These are phyloP conservation scores for Gadopsis bispinosus DNA, from an alignment of 2,797 vertebrate species.

Conservation along the genomic window DNA sequence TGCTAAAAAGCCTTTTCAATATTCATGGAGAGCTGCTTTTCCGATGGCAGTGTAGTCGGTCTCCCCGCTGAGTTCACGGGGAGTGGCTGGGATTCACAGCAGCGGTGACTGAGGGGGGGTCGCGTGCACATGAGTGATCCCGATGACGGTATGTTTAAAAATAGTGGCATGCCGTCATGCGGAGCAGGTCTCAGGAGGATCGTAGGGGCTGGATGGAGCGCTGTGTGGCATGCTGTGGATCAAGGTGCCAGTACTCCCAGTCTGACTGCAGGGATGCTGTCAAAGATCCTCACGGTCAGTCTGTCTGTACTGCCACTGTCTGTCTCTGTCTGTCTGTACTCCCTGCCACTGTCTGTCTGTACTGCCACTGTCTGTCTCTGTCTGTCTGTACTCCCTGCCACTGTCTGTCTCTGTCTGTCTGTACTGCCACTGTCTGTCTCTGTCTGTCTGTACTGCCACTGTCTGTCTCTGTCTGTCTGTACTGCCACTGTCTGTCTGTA, in stretches of 20 bases:
- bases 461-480: no score
- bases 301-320: neutral
- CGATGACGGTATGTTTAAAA: constrained; percentile 82
- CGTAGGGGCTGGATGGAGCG: constrained; percentile 29
- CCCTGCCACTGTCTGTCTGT: neutral
- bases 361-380: neutral
- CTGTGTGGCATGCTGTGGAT: constrained; percentile 58
- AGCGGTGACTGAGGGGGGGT: neutral
- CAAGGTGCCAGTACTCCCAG: constrained; percentile 70
- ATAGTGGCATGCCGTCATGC: constrained; percentile 79
- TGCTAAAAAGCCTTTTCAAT: constrained; percentile 71
- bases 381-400: neutral
- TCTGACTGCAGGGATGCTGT: constrained; percentile 52
- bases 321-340: constrained; percentile 1
- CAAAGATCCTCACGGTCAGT: constrained; percentile 42
- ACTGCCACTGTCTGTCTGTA: no score
- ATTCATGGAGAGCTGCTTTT: constrained; percentile 75
- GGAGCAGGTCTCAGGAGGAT: constrained; percentile 53
- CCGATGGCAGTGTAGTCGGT: constrained; percentile 34
- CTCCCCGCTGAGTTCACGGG: constrained; percentile 53
- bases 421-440: no score
- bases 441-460: no score
- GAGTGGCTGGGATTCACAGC: constrained; percentile 52
- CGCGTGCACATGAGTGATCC: constrained; percentile 40
- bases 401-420: no score